phyloP scores from a whole-genome alignment of 2,797 vertebrate genomes.

The Schizopygopsis pylzovi region DNA sequence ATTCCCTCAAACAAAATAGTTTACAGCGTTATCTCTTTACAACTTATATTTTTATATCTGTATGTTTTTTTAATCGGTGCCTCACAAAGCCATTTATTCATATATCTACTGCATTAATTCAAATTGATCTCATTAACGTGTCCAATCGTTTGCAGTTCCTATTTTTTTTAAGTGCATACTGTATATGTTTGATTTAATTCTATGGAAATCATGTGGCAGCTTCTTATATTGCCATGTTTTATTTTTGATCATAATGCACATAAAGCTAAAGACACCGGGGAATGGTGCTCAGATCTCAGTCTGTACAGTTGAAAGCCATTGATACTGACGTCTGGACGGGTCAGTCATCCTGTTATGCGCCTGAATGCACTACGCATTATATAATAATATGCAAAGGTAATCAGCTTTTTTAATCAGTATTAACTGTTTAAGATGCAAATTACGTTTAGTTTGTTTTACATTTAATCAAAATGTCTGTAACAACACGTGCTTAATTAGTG shows the following conservation, averaged over 20 bases:
- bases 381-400: neutral
- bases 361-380: neutral
- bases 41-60: neutral
- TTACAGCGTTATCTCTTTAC: slow-evolving; percentile 11
- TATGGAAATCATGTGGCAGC: neutral
- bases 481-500: too few species aligned
- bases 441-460: neutral
- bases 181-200: neutral
- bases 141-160: neutral
- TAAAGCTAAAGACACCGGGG: neutral
- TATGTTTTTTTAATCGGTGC: slow-evolving; percentile 2
- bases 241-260: slow-evolving; percentile 1
- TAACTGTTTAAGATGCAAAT: neutral
- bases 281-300: neutral
- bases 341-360: neutral
- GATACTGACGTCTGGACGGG: neutral
- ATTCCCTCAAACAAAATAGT: slow-evolving; percentile 5
- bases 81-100: neutral
- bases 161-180: too few species aligned
- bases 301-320: neutral
- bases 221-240: neutral
- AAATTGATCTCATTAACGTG: neutral
- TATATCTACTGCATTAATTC: neutral
- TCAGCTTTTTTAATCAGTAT: neutral
- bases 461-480: neutral